These are phyloP conservation scores for Cervus canadensis DNA, from an alignment of 2,113 vertebrate genomes.

Conservation along the genomic window DNA sequence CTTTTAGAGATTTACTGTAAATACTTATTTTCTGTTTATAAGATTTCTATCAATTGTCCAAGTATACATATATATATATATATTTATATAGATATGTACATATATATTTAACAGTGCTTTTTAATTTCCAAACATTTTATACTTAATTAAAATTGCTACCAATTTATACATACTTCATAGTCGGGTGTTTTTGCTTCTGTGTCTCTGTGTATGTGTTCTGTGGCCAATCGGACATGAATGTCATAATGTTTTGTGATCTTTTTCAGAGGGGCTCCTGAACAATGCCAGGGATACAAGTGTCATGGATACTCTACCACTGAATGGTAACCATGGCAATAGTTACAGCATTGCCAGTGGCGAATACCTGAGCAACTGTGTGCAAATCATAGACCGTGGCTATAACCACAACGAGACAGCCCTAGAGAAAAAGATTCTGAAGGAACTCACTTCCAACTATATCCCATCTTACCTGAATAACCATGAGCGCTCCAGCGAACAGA, in stretches of 20 bases:
- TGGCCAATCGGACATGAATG: conserved; percentile 53
- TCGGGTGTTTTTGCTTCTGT: conserved; percentile 27
- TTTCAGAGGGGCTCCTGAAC: conserved; percentile 99
- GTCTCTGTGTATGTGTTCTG: not conserved
- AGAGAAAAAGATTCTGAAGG: conserved; percentile 99
- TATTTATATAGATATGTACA: not conserved
- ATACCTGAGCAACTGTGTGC: conserved; percentile 99
- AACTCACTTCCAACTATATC: conserved; percentile 98
- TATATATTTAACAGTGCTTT: not conserved
- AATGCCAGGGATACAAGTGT: conserved; percentile 99
- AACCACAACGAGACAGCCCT: conserved; percentile 96
- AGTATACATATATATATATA: not conserved
- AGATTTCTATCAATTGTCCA: not conserved
- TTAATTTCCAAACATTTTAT: not conserved
- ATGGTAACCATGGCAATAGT: conserved; percentile 99
- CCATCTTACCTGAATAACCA: conserved; percentile 98
- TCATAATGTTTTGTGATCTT: conserved; percentile 84
- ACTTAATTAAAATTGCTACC: conserved; percentile 32
- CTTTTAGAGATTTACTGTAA: not conserved
- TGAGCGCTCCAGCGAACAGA: conserved; percentile 92
- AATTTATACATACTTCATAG: conserved; percentile 42
- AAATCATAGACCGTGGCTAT: conserved; percentile 96
- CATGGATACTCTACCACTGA: conserved; percentile 99
- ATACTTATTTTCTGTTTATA: not conserved
- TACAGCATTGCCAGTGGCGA: conserved; percentile 96